phyloP scores from a whole-genome alignment of 2,797 vertebrate species.

The Macrochelys suwanniensis region DNA sequence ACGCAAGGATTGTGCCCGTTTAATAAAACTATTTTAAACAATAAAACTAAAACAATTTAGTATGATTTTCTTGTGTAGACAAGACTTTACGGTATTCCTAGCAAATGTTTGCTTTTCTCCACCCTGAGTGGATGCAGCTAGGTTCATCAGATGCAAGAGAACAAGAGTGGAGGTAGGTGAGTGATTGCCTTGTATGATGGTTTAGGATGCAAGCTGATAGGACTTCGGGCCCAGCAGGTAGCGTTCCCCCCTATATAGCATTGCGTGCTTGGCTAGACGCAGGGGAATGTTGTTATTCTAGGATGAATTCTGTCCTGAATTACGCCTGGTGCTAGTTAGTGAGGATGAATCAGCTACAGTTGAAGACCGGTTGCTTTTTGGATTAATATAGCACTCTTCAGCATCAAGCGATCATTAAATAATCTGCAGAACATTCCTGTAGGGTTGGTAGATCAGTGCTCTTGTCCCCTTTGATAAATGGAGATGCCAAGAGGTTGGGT shows the following conservation, averaged over 20 bases:
- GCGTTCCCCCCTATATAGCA: not conserved
- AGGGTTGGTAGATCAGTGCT: not conserved
- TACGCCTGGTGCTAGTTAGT: not conserved
- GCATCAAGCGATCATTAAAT: not conserved
- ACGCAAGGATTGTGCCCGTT: not conserved
- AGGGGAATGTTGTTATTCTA: not conserved
- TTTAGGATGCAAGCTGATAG: slow-evolving; percentile 33
- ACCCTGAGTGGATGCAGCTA: not conserved
- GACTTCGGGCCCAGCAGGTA: not conserved
- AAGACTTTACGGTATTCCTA: slow-evolving; percentile 16
- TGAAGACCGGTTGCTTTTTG: not conserved
- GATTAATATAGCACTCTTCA: not conserved
- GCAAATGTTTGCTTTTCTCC: slow-evolving; percentile 13
- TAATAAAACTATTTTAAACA: slow-evolving; percentile 4
- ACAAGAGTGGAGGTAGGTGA: slow-evolving; percentile 14
- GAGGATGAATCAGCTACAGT: not conserved
- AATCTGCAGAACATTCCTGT: not conserved
- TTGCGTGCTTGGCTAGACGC: not conserved
- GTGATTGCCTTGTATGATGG: not conserved
- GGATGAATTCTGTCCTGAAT: not conserved
- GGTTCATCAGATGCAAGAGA: not conserved
- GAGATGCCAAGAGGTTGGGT: not conserved
- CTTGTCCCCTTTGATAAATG: not conserved
- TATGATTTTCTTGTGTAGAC: not conserved
- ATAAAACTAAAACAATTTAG: not conserved